Base-by-base conservation (phyloP, 2,113 vertebrate species). In the Semnornis frantzii region DNA sequence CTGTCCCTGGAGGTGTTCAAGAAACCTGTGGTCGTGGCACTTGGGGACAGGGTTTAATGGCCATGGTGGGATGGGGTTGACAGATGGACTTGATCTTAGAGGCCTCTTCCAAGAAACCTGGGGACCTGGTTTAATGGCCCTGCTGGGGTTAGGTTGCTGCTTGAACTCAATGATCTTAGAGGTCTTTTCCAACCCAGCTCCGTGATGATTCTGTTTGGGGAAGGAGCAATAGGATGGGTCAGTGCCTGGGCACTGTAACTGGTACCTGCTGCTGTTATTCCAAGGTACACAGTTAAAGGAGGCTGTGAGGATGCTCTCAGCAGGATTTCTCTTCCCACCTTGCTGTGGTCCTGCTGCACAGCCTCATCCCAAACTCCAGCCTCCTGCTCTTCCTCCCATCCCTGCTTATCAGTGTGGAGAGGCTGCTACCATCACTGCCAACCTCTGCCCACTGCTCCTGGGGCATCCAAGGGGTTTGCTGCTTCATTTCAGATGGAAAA, bases 311-410 rank as follows among this genome's bases (percentile, higher is more conserved):
- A 6, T 28, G 33, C n/a, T 15, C 14, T 28, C 20, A 2, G 24
- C 23, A 20, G 65, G 10, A 12, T n/a, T 3, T 33, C 33, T 33
- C 52, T 50, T 5, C 74, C 31, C 2, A 6, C 42, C 37, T n/a
- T 0, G n/a, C 70, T 6, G 3, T 1, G 1, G 0, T 14, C 5
- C 72, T 59, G 42, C 63, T 19, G 66, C 66, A 16, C 33, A 6
- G 30, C 63, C 57, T 59, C 37, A 30, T 31, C 8, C 27, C 19
- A 8, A 6, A 5, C 21, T 44, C 14, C 4, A 5, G 7, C 15
- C 50, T 73, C 34, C 65, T 33, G 42, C 64, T 14, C 31, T 14
- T 50, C 23, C 52, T 59, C 48, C 2, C 20, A 8, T n/a, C 44
- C 0, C 2, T 28, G 44, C 54, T 50, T 5, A 17, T 42, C 65